Evolutionary conservation across 2,113 vertebrate genomes (phyloP).

Genomic region (Heterocephalus glaber): DNA sequence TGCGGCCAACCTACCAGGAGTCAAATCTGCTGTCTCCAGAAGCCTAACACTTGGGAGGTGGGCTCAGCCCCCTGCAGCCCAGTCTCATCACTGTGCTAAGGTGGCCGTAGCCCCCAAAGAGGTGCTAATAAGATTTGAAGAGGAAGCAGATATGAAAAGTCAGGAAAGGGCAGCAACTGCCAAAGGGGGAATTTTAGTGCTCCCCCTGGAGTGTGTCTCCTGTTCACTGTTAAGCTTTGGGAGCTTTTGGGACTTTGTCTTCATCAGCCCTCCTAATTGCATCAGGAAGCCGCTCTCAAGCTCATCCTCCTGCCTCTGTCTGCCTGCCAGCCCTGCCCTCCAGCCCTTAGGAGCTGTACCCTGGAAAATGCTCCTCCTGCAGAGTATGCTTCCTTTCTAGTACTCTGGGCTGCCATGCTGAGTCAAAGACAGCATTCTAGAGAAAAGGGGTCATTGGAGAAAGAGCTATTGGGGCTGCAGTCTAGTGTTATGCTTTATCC

Average conservation of each 20-base stretch:
- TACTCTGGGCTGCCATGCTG: not conserved
- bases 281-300: not conserved
- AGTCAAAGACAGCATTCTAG: not conserved
- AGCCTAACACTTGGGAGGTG: not conserved
- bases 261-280: not conserved
- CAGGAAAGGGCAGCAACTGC: not conserved
- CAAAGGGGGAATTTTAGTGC: not conserved
- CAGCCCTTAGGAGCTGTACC: not conserved
- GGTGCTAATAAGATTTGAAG: slow-evolving; percentile 49
- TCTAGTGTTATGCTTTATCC: not conserved
- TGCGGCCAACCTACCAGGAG: not conserved
- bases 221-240: not conserved
- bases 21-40: not conserved
- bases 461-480: not conserved
- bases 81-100: not conserved
- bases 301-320: not conserved
- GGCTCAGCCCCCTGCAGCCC: not conserved
- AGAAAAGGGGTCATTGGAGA: not conserved
- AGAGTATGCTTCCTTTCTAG: slow-evolving; percentile 40
- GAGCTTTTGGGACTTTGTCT: not conserved
- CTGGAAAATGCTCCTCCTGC: not conserved
- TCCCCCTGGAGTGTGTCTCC: not conserved
- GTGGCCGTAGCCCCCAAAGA: not conserved
- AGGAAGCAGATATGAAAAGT: slow-evolving; percentile 33
- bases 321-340: not conserved